Evolutionary conservation across 1,140 invertebrate genomes (phyloP), one percentile per base, ranked within the genome.

Genomic region (Linepithema humile): DNA sequence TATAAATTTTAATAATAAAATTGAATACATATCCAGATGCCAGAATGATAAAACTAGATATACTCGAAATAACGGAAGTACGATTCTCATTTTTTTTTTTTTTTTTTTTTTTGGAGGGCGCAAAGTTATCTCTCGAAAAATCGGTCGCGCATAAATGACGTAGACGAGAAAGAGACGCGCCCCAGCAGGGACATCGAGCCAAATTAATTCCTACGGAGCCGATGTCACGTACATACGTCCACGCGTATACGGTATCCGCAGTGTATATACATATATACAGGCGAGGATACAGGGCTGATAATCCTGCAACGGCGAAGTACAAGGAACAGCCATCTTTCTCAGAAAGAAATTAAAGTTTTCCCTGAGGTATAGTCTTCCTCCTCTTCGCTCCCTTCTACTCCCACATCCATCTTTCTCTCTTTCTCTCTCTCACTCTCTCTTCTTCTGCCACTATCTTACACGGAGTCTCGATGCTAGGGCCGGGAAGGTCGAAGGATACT

Each of bases 321-420:
- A 89, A 85, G 86, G 87, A 87, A 90, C 88, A 91, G 90, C 90
- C 90, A 93, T 92, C 89, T 91, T 92, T 91, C 89, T 89, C 88
- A 86, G 91, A 93, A 93, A 92, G 91, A 92, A 93, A 93, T 93
- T 93, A 93, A 93, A 93, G 88, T 93, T 93, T 92, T 92, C 92
- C 92, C 92, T 48, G 55, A 85, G 90, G 92, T 85, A 92, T 91
- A 90, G 89, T 90, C 85, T 72, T 83, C 67, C 70, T 65, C 64
- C 40, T 74, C 59, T 48, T 3, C 35, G 26, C 12, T 43, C 10
- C 73, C 48, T 23, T 64, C 43, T 29, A 5, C 4, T 17, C 9
- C 48, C 43, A 26, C 53, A 29, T 65, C 32, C 15, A n/a, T 38
- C 40, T 50, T 38, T 78, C 43, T 82, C 69, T 53, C 23, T 60